Base-by-base conservation (phyloP, 1,140 invertebrate genomes). In the Adelges cooleyi region DNA sequence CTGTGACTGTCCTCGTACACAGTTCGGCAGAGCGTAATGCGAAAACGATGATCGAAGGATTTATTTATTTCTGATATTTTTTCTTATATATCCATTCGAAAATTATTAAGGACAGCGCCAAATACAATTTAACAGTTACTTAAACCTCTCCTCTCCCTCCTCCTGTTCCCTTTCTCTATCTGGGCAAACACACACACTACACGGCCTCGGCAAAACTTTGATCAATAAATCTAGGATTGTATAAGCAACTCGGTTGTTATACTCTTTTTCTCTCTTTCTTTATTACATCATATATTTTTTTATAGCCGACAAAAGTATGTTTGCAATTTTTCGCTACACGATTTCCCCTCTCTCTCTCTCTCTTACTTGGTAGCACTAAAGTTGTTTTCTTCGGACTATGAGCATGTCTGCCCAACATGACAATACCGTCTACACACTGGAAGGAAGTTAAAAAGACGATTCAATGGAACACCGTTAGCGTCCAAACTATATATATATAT, bases 201-300 rank as follows among this genome's bases (percentile, higher is more conserved):
- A 23, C 36, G 15, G n/a, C n/a, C n/a, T n/a, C n/a, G n/a, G n/a
- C n/a, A n/a, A 18, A 29, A 46, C 54, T 59, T 23, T 23, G 54
- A 25, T 59, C 54, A 59, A 59, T 59, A 59, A 59, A 44, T 59
- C 38, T 44, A 44, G 38, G 40, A 25, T 48, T 20, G 22, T 42
- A n/a, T n/a, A 20, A 23, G 15, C 17, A 59, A 44, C 42, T 59
- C n/a, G n/a, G n/a, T n/a, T n/a, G n/a, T n/a, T n/a, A n/a, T n/a
- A n/a, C n/a, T n/a, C n/a, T n/a, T n/a, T n/a, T n/a, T n/a, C n/a
- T n/a, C n/a, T n/a, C n/a, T n/a, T n/a, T n/a, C 44, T 59, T 59
- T 59, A 59, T 59, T 59, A 59, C 44, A 59, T 59, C 27, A 59
- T 17, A 20, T 44, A 40, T 54, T 40, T 54, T 52, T 59, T 59